Conservation (phyloP, 2,888 invertebrate genomes). For the Aleiodes testaceus region DNA sequence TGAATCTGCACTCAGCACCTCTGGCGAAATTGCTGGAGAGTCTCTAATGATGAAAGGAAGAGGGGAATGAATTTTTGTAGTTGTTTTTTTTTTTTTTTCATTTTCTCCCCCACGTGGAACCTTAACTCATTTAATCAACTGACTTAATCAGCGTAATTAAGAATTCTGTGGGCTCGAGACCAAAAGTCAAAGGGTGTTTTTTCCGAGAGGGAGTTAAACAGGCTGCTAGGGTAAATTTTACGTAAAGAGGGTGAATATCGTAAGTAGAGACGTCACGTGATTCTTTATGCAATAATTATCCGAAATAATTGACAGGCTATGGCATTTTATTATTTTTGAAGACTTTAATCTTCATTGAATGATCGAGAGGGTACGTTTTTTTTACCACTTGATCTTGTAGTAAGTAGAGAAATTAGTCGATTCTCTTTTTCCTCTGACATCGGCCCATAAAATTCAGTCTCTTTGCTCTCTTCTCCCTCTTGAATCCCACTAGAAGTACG, state of each 20-base stretch:
- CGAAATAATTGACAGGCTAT: conserved; percentile 45
- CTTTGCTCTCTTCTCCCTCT: background rate
- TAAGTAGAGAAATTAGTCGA: conserved; percentile 25
- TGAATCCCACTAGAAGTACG: conserved; percentile 11
- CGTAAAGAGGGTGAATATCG: conserved; percentile 8
- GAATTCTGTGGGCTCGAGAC: conserved; percentile 9
- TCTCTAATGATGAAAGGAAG: conserved; percentile 8
- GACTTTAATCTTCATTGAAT: conserved; percentile 7
- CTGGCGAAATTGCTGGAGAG: background rate
- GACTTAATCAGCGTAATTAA: conserved; percentile 34
- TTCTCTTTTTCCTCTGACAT: conserved; percentile 3
- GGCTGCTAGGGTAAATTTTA: background rate
- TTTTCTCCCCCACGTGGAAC: background rate
- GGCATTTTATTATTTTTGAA: conserved; percentile 22
- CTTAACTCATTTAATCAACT: conserved; percentile 25
- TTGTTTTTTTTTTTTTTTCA: background rate
- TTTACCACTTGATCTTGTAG: background rate
- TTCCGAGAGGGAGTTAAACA: background rate
- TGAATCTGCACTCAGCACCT: background rate
- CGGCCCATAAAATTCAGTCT: conserved; percentile 7
- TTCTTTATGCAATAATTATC: conserved; percentile 36
- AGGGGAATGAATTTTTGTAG: background rate
- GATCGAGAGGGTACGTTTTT: conserved; percentile 8
- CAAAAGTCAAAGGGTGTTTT: background rate
- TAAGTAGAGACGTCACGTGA: conserved; percentile 38